These are phyloP conservation scores for Molossus molossus DNA, from an alignment of 2,797 vertebrate species.

Conservation along the genomic window DNA sequence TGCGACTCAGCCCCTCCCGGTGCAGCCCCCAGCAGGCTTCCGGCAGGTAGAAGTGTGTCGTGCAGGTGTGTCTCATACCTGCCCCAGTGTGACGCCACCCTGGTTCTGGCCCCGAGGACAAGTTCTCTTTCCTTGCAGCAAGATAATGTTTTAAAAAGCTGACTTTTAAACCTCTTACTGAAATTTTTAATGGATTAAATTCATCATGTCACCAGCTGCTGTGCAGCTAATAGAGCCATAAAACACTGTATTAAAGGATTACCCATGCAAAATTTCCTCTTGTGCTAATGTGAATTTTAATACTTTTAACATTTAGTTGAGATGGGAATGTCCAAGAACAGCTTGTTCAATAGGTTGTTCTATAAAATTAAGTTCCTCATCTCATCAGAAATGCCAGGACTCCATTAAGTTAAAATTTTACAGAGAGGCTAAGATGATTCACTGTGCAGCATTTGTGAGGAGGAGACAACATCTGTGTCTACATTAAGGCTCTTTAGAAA, in stretches of 20 bases:
- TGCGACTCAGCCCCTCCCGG: conserved; percentile 51
- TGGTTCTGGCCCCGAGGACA: conserved; percentile 89
- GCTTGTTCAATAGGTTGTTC: conserved; percentile 94
- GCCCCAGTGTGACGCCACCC: conserved; percentile 89
- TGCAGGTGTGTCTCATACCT: conserved; percentile 89
- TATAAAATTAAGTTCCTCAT: conserved; percentile 94
- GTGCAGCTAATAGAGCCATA: conserved; percentile 94
- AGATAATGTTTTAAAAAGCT: conserved; percentile 94
- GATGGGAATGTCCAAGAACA: conserved; percentile 94
- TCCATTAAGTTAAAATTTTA: conserved; percentile 93
- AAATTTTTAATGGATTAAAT: conserved; percentile 95
- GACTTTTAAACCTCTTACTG: conserved; percentile 95
- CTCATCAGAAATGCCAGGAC: conserved; percentile 94
- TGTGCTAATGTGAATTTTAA: conserved; percentile 94
- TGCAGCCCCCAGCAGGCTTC: conserved; percentile 51
- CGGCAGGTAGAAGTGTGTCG: conserved; percentile 78
- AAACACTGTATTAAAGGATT: conserved; percentile 95
- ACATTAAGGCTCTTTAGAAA: conserved; percentile 82
- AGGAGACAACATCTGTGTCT: conserved; percentile 91
- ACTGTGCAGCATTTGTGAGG: conserved; percentile 88
- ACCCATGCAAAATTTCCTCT: conserved; percentile 94
- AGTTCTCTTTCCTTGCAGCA: conserved; percentile 91
- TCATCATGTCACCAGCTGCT: conserved; percentile 94
- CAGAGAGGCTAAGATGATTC: conserved; percentile 92
- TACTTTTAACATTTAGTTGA: conserved; percentile 95